Base-by-base conservation (phyloP, 1,140 invertebrate species). In the Cydia splendana region DNA sequence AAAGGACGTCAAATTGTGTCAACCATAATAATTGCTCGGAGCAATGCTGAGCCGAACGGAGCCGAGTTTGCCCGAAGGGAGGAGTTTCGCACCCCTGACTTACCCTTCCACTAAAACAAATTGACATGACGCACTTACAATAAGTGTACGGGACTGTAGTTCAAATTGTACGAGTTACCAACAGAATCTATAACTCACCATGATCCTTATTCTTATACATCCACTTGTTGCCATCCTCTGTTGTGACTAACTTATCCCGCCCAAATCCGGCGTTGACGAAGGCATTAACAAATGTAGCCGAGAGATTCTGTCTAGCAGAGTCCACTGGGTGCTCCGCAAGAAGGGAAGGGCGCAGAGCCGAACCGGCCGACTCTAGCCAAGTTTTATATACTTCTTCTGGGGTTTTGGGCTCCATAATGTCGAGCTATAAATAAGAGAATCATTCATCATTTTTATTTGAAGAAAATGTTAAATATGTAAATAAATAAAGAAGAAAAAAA, bases 381-480 rank as follows among this genome's bases (percentile, higher is more conserved):
- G 98, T 98, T 93, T 99, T 99, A 94, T 99, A 99, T 12, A 99
- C 99, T 93, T 99, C 99, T 91, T 99, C 99, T 0, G 99, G 99
- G 7, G 98, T 98, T 94, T 99, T 99, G 0, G 99, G 98, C 89
- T 99, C 99, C 97, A 99, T 99, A 82, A 99, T 99, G 89, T 99
- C 99, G 86, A 99, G 95, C 95, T 97, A 78, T 9, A 85, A 65
- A 30, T 57, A 77, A 85, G 51, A 93, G 84, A 81, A 81, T 76
- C 57, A 73, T 53, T 75, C 24, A 67, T 13, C 0, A 18, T 51
- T 65, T 51, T 24, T 42, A 69, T 53, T 28, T 65, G 51, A 75
- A 15, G 45, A 10, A 6, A 69, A 20, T 34, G 10, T 48, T 48
- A 12, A 38, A 38, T 38, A 13, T 2, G 9, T 42, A 42, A 42